Conservation (phyloP, 1,140 invertebrate species). For the Drosophila asahinai region DNA sequence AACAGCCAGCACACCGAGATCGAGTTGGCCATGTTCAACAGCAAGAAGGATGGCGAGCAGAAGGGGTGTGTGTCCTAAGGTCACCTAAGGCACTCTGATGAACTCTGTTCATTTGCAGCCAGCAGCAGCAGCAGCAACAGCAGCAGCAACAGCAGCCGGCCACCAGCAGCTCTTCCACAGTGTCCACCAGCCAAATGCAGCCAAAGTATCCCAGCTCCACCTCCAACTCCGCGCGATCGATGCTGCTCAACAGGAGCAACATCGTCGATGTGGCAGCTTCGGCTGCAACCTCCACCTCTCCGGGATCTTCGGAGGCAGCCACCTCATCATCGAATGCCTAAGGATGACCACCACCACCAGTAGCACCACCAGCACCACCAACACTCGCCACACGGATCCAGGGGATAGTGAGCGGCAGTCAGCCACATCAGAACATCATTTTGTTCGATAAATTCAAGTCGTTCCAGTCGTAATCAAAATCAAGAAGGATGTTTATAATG, state of each 20-base stretch:
- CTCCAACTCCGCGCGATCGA: conserved; percentile 16
- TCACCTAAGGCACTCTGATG: conserved; percentile 48
- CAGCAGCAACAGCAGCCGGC: conserved; percentile 31
- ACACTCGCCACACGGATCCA: conserved; percentile 38
- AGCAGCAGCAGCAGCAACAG: conserved; percentile 40
- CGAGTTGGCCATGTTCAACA: conserved; percentile 92
- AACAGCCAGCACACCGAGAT: conserved; percentile 93
- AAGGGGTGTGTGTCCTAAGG: conserved; percentile 76
- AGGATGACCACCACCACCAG: conserved; percentile 5
- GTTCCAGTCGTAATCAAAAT: conserved; percentile 75
- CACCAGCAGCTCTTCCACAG: conserved; percentile 55
- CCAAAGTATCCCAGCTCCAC: conserved; percentile 50
- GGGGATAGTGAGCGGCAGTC: conserved; percentile 12
- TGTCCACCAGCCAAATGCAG: conserved; percentile 54
- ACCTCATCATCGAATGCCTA: conserved; percentile 28
- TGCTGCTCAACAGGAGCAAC: conserved; percentile 24
- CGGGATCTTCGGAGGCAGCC: conserved; percentile 11
- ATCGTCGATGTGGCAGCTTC: conserved; percentile 4
- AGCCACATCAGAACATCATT: conserved; percentile 49
- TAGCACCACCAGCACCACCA: conserved; percentile 15
- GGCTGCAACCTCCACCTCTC: conserved; percentile 14
- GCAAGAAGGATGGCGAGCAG: conserved; percentile 85
- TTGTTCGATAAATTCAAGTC: conserved; percentile 77
- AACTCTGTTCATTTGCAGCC: conserved; percentile 73
- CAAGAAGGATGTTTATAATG: conserved; percentile 33